phyloP scores from a whole-genome alignment of 2,888 invertebrate species.

The Malachius bipustulatus region DNA sequence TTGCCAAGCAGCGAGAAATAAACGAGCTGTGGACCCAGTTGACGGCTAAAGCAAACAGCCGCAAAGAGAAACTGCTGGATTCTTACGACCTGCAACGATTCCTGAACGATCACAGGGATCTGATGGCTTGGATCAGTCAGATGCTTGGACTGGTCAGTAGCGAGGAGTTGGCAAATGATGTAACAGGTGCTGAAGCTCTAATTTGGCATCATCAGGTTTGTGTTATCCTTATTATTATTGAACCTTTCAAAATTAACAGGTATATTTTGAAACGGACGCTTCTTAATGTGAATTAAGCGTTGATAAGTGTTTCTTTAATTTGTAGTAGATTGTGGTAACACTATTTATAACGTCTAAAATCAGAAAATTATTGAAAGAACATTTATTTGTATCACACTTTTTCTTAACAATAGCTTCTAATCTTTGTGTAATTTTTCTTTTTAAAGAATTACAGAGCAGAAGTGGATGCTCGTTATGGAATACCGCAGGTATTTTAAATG shows the following conservation, averaged over 20 bases:
- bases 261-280: no score
- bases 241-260: no score
- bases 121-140: slow-evolving; percentile 97
- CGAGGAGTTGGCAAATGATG: slow-evolving; percentile 96
- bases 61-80: slow-evolving; percentile 94
- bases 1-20: slow-evolving; percentile 94
- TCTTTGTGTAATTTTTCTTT: no score
- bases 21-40: slow-evolving; percentile 96
- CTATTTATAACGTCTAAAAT: no score
- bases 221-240: no score
- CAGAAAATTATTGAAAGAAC: no score
- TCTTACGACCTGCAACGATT: slow-evolving; percentile 97
- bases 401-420: no score
- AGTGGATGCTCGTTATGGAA: slow-evolving; percentile 82
- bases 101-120: slow-evolving; percentile 91
- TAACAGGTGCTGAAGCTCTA: slow-evolving; percentile 97
- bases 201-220: slow-evolving; percentile 95
- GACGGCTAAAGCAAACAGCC: slow-evolving; percentile 86
- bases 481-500: slow-evolving; percentile 70
- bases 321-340: no score
- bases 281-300: no score
- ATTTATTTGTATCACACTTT: no score
- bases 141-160: slow-evolving; percentile 97
- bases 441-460: slow-evolving; percentile 84
- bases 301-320: no score